Percentiles rank a stretch among this genome's conserved stretches.
Evolutionary conservation across 2,113 vertebrate genomes (phyloP).

Genomic region (Coreoperca whiteheadi): DNA sequence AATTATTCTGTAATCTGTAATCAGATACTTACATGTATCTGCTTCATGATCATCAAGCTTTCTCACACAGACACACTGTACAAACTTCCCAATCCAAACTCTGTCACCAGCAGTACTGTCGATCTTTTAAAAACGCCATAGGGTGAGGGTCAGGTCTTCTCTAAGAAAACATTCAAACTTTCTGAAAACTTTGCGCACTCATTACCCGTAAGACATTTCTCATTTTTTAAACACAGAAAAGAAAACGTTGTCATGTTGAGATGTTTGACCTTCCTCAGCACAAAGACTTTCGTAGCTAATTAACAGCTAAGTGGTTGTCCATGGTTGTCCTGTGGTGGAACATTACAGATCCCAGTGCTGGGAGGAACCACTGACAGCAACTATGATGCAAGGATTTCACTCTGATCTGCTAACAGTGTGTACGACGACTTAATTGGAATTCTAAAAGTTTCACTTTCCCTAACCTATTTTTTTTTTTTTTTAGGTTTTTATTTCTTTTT

Average conservation of each 20-base stretch:
- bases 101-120: neutral
- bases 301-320: conserved; percentile 58
- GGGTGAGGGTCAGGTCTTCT: conserved; percentile 5
- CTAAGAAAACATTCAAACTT: conserved; percentile 29
- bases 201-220: conserved; percentile 29
- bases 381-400: conserved; percentile 73
- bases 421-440: conserved; percentile 46
- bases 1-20: neutral
- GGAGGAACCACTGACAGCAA: conserved; percentile 59
- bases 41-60: neutral
- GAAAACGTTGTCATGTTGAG: conserved; percentile 21
- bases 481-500: neutral
- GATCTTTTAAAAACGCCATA: conserved; percentile 6
- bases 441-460: conserved; percentile 39
- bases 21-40: neutral
- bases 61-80: neutral
- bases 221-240: conserved; percentile 23
- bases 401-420: conserved; percentile 46
- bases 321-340: conserved; percentile 46
- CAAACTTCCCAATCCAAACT: neutral
- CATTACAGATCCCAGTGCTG: conserved; percentile 34
- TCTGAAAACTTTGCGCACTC: neutral
- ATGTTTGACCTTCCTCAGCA: conserved; percentile 40
- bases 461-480: conserved; percentile 49
- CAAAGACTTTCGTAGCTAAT: conserved; percentile 62